Evolutionary conservation across 2,797 vertebrate species (phyloP), one percentile per base, ranked within the genome.

Genomic region (Hydrocynus forskahlii): DNA sequence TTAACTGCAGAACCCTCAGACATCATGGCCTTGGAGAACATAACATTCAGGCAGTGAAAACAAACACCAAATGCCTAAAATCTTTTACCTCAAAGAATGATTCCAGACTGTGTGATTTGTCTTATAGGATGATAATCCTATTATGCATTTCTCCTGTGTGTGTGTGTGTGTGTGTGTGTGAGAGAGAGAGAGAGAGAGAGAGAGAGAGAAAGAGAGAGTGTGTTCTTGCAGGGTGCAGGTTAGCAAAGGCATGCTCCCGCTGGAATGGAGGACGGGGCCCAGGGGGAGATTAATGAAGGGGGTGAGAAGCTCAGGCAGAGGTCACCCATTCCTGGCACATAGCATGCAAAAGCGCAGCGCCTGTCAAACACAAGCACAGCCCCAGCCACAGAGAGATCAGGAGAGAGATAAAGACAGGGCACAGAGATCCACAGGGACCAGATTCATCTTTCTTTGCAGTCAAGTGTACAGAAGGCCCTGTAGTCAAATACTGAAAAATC

Each of bases 251-350:
- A 16, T 52, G 68, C 68, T 70, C 68, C 48, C 16, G 45, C 13
- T 69, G 43, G 43, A 69, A 13, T 3, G 52, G 45, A 50, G 45
- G 69, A 78, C 75, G 55, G 40, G 19, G 76, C 78, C 81, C 68
- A 72, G 43, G 59, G 75, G 79, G 83, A 91, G 88, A 93, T 89
- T 88, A 91, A 93, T 90, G 87, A 90, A 87, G 71, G 87, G 79
- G 70, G 78, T 81, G 87, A 55, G 55, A 82, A 86, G 88, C 87
- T 82, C 85, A 81, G 84, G 84, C 79, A 87, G 87, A 86, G 89
- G 89, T 80, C 86, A 86, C 77, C 84, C 13, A 79, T 88, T 89
- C 90, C 88, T 91, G 90, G 87, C 88, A 89, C 86, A 57, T 74
- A 81, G 75, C 63, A 81, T 72, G 78, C 75, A 69, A 85, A 79